These are phyloP conservation scores for Cephalophus harveyi DNA, from an alignment of 2,113 vertebrate species.

Conservation along the genomic window DNA sequence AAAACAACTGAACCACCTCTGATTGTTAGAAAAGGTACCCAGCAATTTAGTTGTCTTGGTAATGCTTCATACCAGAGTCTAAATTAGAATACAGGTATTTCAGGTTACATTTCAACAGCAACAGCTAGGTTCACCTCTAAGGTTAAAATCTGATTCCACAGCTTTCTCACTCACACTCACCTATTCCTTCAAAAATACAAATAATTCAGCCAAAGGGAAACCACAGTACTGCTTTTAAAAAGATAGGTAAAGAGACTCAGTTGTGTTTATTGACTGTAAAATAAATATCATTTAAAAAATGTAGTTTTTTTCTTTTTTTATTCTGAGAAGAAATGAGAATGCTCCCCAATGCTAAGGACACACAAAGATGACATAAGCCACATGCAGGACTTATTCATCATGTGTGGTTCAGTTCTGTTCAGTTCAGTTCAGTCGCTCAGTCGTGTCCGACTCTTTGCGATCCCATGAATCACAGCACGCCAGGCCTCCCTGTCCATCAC, in stretches of 20 bases:
- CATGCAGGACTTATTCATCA: background rate
- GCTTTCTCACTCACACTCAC: background rate
- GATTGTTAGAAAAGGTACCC: background rate
- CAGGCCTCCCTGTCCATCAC: too few species aligned
- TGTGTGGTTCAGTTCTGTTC: background rate
- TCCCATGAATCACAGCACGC: too few species aligned
- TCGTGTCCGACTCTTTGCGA: too few species aligned
- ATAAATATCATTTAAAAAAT: background rate
- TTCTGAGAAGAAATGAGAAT: background rate
- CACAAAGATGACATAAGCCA: background rate
- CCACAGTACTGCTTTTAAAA: background rate
- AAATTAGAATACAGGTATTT: background rate
- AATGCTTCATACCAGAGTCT: background rate
- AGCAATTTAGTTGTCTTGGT: background rate
- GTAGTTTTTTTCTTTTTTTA: background rate
- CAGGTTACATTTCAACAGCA: background rate
- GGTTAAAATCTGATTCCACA: background rate
- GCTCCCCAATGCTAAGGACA: background rate
- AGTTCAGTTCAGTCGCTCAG: too few species aligned
- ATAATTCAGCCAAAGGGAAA: background rate
- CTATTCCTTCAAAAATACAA: background rate
- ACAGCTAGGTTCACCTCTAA: background rate
- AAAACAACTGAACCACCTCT: background rate
- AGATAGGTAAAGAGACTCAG: background rate
- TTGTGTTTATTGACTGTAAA: background rate